Evolutionary conservation across 2,888 invertebrate species (phyloP).

Genomic region (Ryuthela nishihirai): DNA sequence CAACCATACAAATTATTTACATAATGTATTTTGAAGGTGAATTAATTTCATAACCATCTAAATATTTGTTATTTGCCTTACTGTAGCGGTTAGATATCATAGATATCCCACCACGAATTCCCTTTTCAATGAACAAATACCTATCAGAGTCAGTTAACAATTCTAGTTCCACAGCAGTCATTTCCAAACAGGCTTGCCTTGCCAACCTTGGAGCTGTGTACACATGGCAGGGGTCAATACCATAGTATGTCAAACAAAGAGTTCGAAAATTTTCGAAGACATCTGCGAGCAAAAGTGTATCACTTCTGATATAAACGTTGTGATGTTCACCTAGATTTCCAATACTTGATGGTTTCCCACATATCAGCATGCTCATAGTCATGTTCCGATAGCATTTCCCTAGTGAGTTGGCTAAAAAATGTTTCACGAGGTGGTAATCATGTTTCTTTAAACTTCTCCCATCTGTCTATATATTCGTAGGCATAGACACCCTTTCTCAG

Average conservation of each 20-base stretch:
- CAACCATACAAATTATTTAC: too few species aligned
- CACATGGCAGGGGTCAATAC: slow-evolving; percentile 42
- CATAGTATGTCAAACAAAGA: slow-evolving; percentile 39
- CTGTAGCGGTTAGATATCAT: too few species aligned
- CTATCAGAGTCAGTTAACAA: slow-evolving; percentile 41
- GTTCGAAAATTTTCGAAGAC: slow-evolving; percentile 44
- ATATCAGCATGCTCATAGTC: too few species aligned
- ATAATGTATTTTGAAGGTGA: too few species aligned
- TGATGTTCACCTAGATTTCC: slow-evolving; percentile 42
- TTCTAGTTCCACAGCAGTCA: slow-evolving; percentile 36
- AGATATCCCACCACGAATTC: slow-evolving; percentile 22
- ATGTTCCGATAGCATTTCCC: too few species aligned
- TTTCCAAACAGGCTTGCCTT: slow-evolving; percentile 31
- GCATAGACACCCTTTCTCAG: too few species aligned
- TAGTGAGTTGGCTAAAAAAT: too few species aligned
- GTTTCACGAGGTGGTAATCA: too few species aligned
- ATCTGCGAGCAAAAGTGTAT: slow-evolving; percentile 41
- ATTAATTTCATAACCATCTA: too few species aligned
- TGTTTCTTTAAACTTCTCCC: too few species aligned
- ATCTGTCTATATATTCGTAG: too few species aligned
- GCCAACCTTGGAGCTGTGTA: slow-evolving; percentile 40
- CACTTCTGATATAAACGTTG: slow-evolving; percentile 41
- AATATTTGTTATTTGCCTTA: too few species aligned
- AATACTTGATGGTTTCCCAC: slow-evolving; percentile 8
- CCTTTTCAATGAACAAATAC: slow-evolving; percentile 32